Evolutionary conservation across 2,797 vertebrate species (phyloP).

Genomic region (Gastrophryne carolinensis): DNA sequence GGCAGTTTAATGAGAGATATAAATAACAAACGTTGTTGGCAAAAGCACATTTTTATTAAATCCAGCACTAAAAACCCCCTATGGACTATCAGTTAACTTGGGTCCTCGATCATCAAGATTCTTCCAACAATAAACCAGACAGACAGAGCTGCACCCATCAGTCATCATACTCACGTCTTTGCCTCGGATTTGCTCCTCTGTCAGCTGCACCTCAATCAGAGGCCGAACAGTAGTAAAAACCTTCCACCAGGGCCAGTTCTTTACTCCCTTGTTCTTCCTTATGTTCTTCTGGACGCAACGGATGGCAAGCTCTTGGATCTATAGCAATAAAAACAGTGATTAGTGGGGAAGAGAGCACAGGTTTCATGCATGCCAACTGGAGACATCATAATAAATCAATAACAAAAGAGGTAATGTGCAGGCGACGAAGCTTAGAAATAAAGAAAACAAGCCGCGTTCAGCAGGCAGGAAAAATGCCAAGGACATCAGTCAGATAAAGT

Average conservation of each 20-base stretch:
- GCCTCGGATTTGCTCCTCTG: slow-evolving; percentile 89
- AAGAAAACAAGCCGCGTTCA: slow-evolving; percentile 31
- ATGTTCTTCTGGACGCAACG: slow-evolving; percentile 91
- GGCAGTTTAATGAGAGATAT: no score
- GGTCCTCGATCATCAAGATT: neutral
- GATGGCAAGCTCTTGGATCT: slow-evolving; percentile 94
- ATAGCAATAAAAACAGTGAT: slow-evolving; percentile 24
- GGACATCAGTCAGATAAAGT: slow-evolving; percentile 39
- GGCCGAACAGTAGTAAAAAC: slow-evolving; percentile 92
- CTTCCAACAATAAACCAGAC: neutral
- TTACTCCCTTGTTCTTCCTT: slow-evolving; percentile 92
- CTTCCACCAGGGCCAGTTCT: slow-evolving; percentile 96
- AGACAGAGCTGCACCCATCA: neutral
- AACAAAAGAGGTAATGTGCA: neutral
- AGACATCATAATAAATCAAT: neutral
- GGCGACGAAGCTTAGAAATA: slow-evolving; percentile 15
- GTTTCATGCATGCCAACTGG: neutral
- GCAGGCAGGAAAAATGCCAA: slow-evolving; percentile 43
- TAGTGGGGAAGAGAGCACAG: neutral
- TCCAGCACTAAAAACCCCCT: neutral
- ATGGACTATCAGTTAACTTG: neutral
- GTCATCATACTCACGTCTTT: slow-evolving; percentile 70
- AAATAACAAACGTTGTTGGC: no score
- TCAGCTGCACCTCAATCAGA: slow-evolving; percentile 92
- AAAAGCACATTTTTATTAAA: no score